Base-by-base conservation (phyloP, 2,888 invertebrate genomes). In the Sussaba pulchella region DNA sequence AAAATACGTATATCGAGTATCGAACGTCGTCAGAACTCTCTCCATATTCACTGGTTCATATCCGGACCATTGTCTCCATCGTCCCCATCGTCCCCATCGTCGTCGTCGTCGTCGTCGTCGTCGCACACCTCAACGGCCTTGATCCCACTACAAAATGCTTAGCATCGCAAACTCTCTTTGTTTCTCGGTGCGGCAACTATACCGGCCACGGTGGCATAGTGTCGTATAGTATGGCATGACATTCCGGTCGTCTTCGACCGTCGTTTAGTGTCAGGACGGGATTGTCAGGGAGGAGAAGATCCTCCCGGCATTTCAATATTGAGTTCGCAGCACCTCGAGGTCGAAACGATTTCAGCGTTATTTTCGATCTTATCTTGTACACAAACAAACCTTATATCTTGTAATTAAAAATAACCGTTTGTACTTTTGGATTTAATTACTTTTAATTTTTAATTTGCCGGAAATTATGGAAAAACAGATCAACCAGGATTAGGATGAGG, bases 1-100 rank as follows among this genome's bases (percentile, higher is more conserved):
- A n/a, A n/a, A n/a, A n/a, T n/a, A n/a, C n/a, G n/a, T n/a, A n/a
- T n/a, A n/a, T n/a, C n/a, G n/a, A n/a, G n/a, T n/a, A n/a, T n/a
- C n/a, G n/a, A n/a, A n/a, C n/a, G 43, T 45, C 64, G 41, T 41
- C 41, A n/a, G 39, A 63, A 57, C 61, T 61, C 59, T 47, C 14
- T 76, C 31, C 45, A 70, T 63, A 70, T 70, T 74, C 54, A 54
- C 72, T 63, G 45, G 43, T 78, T 77, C 57, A 81, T 75, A 75
- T 83, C 78, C 75, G 50, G 75, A 74, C 72, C 64, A 81, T 82
- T 81, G 75, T 82, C 47, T 8, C 26, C n/a, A 50, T 59, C 47
- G 39, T 47, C 74, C 17, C 43, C 24, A 39, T 47, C 64, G 26
- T 31, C 31, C 6, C 6, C 31, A 6, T 31, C 31, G 31, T 31